These are phyloP conservation scores for Magallana angulata DNA, from an alignment of 1,140 invertebrate species.

Conservation along the genomic window DNA sequence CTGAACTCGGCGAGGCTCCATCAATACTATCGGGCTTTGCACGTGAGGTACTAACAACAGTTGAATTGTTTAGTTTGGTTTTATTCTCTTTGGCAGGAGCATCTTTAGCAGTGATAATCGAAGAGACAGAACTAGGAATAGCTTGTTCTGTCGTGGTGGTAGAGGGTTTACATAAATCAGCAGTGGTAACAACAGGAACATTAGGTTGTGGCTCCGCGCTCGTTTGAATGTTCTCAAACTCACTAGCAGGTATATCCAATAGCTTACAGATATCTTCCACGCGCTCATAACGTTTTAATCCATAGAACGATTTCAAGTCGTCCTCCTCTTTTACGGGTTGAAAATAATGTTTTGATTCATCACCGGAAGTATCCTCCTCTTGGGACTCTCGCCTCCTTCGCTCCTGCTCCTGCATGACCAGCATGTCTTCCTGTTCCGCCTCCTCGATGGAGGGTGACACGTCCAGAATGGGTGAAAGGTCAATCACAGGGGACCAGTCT, in stretches of 20 bases:
- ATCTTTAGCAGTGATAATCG: not conserved
- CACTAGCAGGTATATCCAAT: constrained; percentile 50
- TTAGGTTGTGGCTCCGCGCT: not conserved
- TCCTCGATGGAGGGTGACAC: constrained; percentile 81
- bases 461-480: constrained; percentile 81
- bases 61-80: not conserved
- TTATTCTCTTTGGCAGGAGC: not conserved
- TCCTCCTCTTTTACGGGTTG: constrained; percentile 59
- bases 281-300: constrained; percentile 70
- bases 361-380: constrained; percentile 62
- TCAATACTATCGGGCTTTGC: not conserved
- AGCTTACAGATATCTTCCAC: constrained; percentile 76
- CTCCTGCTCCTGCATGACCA: constrained; percentile 74
- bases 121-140: not conserved
- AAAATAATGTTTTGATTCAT: constrained; percentile 56
- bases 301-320: constrained; percentile 60
- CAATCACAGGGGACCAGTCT: constrained; percentile 81
- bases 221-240: constrained; percentile 30
- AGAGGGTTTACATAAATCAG: not conserved
- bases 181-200: not conserved
- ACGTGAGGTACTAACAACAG: not conserved
- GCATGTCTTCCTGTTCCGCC: constrained; percentile 80
- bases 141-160: not conserved
- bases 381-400: constrained; percentile 67
- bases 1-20: not conserved